A percentile compares a stretch with the other conserved stretches of the same genome.
These are phyloP conservation scores for Aegithalos caudatus DNA, from an alignment of 2,113 vertebrate species.

Conservation along the genomic window DNA sequence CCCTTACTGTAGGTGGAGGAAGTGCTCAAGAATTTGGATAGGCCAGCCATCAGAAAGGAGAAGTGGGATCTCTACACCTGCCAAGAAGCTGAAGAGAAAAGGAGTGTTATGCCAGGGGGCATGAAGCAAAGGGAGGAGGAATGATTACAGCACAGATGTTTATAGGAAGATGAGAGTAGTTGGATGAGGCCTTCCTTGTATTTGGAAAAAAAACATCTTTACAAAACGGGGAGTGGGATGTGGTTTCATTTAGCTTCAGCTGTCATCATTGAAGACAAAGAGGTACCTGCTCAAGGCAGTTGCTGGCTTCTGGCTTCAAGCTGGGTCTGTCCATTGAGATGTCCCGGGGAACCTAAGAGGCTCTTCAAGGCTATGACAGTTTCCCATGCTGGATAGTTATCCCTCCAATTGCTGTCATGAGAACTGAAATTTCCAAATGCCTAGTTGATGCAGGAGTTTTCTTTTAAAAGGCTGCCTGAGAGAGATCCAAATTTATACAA, in stretches of 20 bases:
- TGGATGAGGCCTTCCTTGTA: neutral
- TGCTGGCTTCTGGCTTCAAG: neutral
- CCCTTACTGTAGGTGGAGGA: neutral
- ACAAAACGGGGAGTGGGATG: neutral
- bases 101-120: neutral
- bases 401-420: neutral
- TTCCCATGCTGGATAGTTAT: neutral
- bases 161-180: neutral
- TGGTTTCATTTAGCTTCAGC: neutral
- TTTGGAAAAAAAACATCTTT: neutral
- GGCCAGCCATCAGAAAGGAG: neutral
- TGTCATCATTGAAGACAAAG: neutral
- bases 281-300: neutral
- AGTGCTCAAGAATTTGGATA: neutral
- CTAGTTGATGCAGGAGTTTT: neutral
- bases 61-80: neutral
- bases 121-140: neutral
- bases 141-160: neutral
- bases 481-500: neutral
- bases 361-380: neutral
- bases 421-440: neutral
- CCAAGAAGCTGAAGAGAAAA: neutral
- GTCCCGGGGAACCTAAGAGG: neutral
- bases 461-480: neutral
- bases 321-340: neutral